phyloP scores from a whole-genome alignment of 2,113 vertebrate genomes.

The Heptranchias perlo region DNA sequence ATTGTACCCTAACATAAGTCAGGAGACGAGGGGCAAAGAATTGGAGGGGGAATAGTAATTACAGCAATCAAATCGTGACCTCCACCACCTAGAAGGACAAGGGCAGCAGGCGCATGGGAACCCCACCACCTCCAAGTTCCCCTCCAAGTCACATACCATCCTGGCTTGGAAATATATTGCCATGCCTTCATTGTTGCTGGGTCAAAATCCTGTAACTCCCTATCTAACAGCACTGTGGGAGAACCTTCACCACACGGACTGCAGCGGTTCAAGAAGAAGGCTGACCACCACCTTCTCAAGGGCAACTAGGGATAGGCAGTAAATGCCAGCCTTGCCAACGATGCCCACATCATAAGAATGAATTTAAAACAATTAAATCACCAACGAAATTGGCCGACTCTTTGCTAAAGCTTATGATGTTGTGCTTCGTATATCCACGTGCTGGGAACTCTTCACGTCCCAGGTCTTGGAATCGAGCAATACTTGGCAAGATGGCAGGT shows the following conservation, averaged over 20 bases:
- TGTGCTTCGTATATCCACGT: not conserved
- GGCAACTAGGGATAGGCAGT: not conserved
- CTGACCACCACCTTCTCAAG: not conserved
- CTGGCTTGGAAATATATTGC: not conserved
- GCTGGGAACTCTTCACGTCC: not conserved
- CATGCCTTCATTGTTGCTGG: not conserved
- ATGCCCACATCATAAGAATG: not conserved
- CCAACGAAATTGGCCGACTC: not conserved
- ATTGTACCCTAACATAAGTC: too few species aligned
- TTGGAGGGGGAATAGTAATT: too few species aligned
- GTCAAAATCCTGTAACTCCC: not conserved
- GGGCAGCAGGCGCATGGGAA: not conserved
- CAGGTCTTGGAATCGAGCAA: not conserved
- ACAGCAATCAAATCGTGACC: too few species aligned
- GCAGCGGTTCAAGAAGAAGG: not conserved
- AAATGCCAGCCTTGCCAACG: not conserved
- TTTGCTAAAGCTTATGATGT: not conserved
- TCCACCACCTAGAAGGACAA: too few species aligned
- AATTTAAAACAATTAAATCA: not conserved
- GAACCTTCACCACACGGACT: not conserved
- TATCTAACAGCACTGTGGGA: not conserved
- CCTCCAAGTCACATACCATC: not conserved
- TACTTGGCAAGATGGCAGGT: conserved; percentile 46
- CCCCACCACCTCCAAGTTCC: not conserved
- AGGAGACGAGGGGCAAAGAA: too few species aligned